Base-by-base conservation (phyloP, 2,888 invertebrate genomes). In the Tetramorium bicarinatum region DNA sequence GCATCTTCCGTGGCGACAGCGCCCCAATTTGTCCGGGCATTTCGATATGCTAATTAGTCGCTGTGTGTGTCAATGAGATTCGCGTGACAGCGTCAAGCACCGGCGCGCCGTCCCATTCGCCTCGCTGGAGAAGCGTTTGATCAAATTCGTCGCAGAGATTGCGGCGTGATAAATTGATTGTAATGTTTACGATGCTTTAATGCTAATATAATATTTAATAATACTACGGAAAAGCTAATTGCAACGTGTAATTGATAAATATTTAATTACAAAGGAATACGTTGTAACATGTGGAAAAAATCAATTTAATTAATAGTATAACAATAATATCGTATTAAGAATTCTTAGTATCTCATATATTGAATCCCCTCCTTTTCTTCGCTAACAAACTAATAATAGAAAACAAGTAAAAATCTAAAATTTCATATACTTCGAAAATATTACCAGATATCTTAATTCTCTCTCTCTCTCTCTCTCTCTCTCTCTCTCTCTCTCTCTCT, bases 61-160 rank as follows among this genome's bases (percentile, higher is more conserved):
- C 83, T 84, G 29, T 84, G 83, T 86, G 59, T 84, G 88, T 84
- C 87, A 88, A 87, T 85, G 85, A 82, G 88, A 88, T 87, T 87
- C 88, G 74, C 74, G 79, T 52, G 67, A 69, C 76, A 52, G 56
- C 72, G 74, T 85, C 77, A 83, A 83, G 44, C 76, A 76, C 61
- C 41, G 49, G 18, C 29, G 67, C 56, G 52, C 52, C 80, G 87
- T 76, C 54, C 82, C 69, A 88, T 88, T 85, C 54, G 25, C 54
- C 29, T 56, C 44, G 34, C 21, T 9, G 72, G 62, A 54, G 71
- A 41, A 49, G 44, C 71, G 18, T 77, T 81, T 83, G 84, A 77
- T 81, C 81, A 74, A 69, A 29, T 82, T 67, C 47, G 34, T 76
- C 18, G 21, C 44, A 21, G 59, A 21, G 59, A 59, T 47, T 47